Conservation (phyloP, 2,797 vertebrate genomes). For the Falco rusticolus region DNA sequence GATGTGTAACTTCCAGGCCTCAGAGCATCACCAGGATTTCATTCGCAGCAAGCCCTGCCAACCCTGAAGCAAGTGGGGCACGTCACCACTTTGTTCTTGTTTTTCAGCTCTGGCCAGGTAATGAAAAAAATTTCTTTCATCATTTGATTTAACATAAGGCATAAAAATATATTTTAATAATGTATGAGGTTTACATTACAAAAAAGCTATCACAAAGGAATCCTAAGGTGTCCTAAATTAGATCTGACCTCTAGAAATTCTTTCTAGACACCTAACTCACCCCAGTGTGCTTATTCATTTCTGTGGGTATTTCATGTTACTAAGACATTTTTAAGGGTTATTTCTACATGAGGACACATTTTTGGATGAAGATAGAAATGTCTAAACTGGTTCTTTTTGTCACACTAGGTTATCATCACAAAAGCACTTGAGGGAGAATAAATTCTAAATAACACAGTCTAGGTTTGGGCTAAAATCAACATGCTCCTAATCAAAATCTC, state of each 20-base stretch:
- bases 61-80: background rate
- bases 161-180: background rate
- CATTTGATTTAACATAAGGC: background rate
- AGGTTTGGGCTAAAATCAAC: constrained; percentile 21
- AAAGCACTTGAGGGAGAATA: constrained; percentile 46
- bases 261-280: background rate
- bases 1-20: background rate
- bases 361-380: constrained; percentile 10
- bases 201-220: background rate
- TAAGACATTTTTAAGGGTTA: background rate
- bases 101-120: background rate
- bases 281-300: background rate
- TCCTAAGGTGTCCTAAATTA: background rate
- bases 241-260: background rate
- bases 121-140: background rate
- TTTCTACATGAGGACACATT: background rate
- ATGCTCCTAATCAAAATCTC: background rate
- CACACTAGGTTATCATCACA: constrained; percentile 25
- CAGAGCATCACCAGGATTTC: background rate
- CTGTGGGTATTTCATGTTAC: background rate
- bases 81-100: background rate
- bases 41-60: background rate
- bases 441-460: constrained; percentile 14
- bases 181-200: background rate
- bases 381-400: constrained; percentile 42